Evolutionary conservation across 35 echinoderm and acorn worm species (phyloP).

Genomic region (Ophioderma brevispina): DNA sequence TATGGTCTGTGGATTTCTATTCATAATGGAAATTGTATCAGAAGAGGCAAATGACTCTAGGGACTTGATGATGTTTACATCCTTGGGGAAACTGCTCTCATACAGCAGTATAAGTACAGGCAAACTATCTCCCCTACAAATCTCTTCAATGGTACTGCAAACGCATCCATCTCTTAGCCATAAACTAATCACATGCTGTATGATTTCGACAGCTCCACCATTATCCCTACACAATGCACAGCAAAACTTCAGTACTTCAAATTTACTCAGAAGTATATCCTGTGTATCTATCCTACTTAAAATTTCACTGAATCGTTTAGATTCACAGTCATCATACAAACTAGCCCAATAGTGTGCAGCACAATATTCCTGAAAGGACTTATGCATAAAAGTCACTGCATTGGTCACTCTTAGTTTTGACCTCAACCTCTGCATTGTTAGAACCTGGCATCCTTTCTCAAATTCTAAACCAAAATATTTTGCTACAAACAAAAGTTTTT

Average conservation of each 20-base stretch:
- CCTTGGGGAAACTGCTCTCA: neutral
- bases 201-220: neutral
- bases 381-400: slow-evolving; percentile 8
- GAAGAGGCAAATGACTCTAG: neutral
- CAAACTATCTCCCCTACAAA: neutral
- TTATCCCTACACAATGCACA: neutral
- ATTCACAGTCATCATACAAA: neutral
- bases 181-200: neutral
- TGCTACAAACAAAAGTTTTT: slow-evolving; percentile 17
- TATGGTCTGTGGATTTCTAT: neutral
- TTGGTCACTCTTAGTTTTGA: neutral
- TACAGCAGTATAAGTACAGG: neutral
- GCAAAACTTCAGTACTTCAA: neutral
- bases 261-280: neutral
- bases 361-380: slow-evolving; percentile 33
- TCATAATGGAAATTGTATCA: neutral
- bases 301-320: neutral
- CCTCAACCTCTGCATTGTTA: neutral
- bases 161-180: neutral
- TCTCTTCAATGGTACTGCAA: too few species aligned
- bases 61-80: neutral
- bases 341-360: slow-evolving; percentile 20
- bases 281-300: neutral
- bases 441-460: slow-evolving; percentile 1
- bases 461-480: neutral